phyloP scores from a whole-genome alignment of 2,113 vertebrate species.

The Ivindomyrus marchei region DNA sequence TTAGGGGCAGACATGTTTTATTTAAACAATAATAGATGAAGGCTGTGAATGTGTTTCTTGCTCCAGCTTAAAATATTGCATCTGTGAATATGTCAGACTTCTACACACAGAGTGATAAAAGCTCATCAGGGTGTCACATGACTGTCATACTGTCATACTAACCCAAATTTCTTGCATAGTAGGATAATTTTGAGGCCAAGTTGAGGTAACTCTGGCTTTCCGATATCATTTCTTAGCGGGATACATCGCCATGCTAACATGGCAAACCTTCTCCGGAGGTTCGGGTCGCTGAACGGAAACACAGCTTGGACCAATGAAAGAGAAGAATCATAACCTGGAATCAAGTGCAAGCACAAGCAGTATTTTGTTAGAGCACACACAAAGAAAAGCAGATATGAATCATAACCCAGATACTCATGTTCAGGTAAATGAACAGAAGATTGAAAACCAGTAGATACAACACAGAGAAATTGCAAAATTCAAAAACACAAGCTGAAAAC shows the following conservation, averaged over 20 bases:
- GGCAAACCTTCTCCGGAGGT: background rate
- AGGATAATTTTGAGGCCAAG: background rate
- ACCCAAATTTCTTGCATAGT: background rate
- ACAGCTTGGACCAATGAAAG: background rate
- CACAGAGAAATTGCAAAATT: background rate
- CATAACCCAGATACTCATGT: background rate
- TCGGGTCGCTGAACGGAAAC: background rate
- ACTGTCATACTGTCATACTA: background rate
- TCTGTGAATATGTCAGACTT: background rate
- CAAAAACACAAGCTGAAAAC: background rate
- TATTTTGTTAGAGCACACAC: background rate
- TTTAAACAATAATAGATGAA: background rate
- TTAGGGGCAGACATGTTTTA: background rate
- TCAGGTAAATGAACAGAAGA: background rate
- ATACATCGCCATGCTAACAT: background rate
- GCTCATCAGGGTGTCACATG: background rate
- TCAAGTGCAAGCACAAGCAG: background rate
- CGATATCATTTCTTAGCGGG: background rate
- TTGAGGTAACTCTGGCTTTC: background rate
- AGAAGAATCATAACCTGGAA: background rate
- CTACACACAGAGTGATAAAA: background rate
- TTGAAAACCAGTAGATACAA: background rate
- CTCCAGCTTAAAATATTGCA: background rate
- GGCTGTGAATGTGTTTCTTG: background rate
- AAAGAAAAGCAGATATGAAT: background rate